Evolutionary conservation across 2,888 invertebrate genomes (phyloP).

Genomic region (Parelbella ahira): DNA sequence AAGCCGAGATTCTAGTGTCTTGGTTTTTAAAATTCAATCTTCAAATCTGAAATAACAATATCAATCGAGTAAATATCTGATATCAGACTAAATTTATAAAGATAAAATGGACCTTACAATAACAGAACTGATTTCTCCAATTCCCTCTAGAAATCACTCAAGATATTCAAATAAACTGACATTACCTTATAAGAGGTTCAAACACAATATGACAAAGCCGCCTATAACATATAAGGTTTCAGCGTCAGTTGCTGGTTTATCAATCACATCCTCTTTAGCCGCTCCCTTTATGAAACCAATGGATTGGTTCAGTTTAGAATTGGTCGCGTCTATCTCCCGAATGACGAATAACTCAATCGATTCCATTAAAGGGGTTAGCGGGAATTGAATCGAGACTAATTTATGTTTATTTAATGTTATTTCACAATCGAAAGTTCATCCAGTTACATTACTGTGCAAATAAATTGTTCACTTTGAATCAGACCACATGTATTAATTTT

Average conservation of each 20-base stretch:
- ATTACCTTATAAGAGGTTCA: conserved; percentile 12
- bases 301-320: conserved; percentile 56
- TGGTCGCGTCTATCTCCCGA: conserved; percentile 46
- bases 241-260: conserved; percentile 38
- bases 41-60: background rate
- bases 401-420: conserved; percentile 49
- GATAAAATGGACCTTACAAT: background rate
- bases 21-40: no score
- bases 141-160: conserved; percentile 5
- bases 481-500: no score
- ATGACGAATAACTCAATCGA: conserved; percentile 64
- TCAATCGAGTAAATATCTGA: background rate
- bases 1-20: no score
- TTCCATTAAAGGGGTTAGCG: conserved; percentile 43
- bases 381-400: conserved; percentile 37
- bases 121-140: conserved; percentile 1
- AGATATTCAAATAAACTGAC: conserved; percentile 10
- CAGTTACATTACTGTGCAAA: background rate
- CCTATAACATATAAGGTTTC: conserved; percentile 23
- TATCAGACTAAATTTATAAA: no score
- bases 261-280: conserved; percentile 42
- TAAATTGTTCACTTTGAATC: conserved; percentile 5
- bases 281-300: conserved; percentile 48
- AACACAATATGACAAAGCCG: conserved; percentile 10
- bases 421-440: conserved; percentile 9